Conservation (phyloP, 2,888 invertebrate genomes). For the Agapostemon virescens region DNA sequence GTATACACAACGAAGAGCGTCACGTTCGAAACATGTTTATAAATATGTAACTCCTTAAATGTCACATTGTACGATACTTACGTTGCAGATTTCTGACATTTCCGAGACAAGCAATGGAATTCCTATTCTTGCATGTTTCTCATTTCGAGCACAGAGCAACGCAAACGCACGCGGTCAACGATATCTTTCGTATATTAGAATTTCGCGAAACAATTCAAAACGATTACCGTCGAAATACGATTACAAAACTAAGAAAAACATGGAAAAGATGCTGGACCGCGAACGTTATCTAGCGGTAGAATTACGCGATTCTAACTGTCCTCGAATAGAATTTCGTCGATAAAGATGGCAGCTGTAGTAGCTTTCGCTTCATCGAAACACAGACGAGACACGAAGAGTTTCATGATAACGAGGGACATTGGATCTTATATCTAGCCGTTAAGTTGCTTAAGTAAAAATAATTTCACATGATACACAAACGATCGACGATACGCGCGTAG, state of each 20-base stretch:
- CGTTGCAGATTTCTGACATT: neutral
- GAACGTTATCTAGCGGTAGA: constrained; percentile 37
- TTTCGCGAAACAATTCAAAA: constrained; percentile 13
- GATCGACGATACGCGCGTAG: neutral
- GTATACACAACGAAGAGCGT: too few species aligned
- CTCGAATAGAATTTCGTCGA: constrained; percentile 7
- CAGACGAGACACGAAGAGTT: neutral
- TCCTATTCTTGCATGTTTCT: neutral
- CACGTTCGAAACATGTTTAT: neutral
- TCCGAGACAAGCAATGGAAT: neutral
- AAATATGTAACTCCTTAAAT: constrained; percentile 32
- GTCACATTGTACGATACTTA: constrained; percentile 41
- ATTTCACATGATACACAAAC: neutral
- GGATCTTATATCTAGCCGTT: neutral
- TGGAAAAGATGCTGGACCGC: neutral
- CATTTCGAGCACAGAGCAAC: neutral
- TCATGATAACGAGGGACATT: neutral
- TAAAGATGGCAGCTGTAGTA: constrained; percentile 23
- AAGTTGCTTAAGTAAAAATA: neutral
- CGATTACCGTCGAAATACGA: neutral
- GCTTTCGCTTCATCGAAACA: neutral
- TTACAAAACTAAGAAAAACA: constrained; percentile 13
- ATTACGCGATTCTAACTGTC: constrained; percentile 1
- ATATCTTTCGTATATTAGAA: neutral
- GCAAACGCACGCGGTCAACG: neutral